Percentiles rank a stretch among this genome's conserved stretches.
These are phyloP conservation scores for Prosapia bicincta DNA, from an alignment of 2,888 invertebrate species.

Conservation along the genomic window DNA sequence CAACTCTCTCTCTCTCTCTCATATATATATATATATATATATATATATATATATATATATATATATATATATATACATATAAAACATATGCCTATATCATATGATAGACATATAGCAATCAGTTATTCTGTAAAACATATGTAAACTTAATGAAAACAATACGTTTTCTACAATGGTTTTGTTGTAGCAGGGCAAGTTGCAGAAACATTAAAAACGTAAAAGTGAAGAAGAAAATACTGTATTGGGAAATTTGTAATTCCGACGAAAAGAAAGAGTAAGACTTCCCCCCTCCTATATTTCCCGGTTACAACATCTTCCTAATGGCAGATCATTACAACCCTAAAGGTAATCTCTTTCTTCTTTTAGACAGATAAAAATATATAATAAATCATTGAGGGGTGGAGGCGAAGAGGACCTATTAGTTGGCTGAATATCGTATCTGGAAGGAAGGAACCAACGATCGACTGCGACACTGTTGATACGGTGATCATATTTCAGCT, in stretches of 20 bases:
- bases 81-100: too few species aligned
- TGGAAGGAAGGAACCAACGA: not conserved
- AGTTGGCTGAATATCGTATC: not conserved
- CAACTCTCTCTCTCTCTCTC: too few species aligned
- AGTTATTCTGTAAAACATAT: too few species aligned
- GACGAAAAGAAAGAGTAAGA: not conserved
- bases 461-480: not conserved
- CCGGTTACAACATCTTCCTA: not conserved
- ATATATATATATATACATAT: too few species aligned
- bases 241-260: not conserved
- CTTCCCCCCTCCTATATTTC: not conserved
- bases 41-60: too few species aligned
- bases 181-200: too few species aligned
- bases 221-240: not conserved
- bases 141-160: too few species aligned
- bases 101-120: too few species aligned
- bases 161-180: too few species aligned
- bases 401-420: not conserved
- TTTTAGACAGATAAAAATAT: not conserved
- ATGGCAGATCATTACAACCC: constrained; percentile 2
- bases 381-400: not conserved
- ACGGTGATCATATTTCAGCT: not conserved
- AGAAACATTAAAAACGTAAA: too few species aligned
- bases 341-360: not conserved
- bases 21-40: too few species aligned